Conservation (phyloP, 2,888 invertebrate genomes). For the Invenusta paracnida region DNA sequence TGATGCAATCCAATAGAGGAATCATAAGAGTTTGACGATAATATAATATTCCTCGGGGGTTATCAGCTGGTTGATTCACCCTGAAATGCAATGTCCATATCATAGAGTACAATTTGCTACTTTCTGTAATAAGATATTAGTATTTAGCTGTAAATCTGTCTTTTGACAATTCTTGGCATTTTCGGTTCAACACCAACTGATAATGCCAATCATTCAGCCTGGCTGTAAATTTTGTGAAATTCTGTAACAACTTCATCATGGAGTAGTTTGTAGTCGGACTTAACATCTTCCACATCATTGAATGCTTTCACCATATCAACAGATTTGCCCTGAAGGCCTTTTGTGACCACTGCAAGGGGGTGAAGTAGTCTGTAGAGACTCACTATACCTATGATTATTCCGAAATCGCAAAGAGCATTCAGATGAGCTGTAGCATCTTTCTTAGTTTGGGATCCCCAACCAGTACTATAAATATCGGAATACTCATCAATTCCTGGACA, state of each 20-base stretch:
- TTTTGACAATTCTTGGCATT: not conserved
- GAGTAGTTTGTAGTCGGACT: not conserved
- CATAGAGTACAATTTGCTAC: not conserved
- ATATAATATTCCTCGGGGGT: no score
- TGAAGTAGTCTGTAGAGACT: not conserved
- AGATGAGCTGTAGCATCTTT: constrained; percentile 18
- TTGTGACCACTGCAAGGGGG: not conserved
- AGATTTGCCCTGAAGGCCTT: not conserved
- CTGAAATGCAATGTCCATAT: no score
- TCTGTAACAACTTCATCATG: not conserved
- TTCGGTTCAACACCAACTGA: not conserved
- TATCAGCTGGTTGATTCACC: no score
- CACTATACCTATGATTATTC: not conserved
- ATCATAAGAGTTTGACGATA: no score
- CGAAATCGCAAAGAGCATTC: constrained; percentile 1
- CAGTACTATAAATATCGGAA: not conserved
- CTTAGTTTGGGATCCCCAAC: not conserved
- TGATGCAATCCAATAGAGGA: no score
- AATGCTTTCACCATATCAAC: not conserved
- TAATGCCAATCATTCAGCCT: not conserved
- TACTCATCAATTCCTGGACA: not conserved
- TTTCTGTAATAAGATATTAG: not conserved
- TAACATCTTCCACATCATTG: not conserved
- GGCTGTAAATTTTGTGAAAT: not conserved
- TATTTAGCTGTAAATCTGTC: not conserved